Percentiles rank a stretch among this genome's conserved stretches.
Conservation (phyloP, 2,113 vertebrate genomes). For the Nesogale talazaci region DNA sequence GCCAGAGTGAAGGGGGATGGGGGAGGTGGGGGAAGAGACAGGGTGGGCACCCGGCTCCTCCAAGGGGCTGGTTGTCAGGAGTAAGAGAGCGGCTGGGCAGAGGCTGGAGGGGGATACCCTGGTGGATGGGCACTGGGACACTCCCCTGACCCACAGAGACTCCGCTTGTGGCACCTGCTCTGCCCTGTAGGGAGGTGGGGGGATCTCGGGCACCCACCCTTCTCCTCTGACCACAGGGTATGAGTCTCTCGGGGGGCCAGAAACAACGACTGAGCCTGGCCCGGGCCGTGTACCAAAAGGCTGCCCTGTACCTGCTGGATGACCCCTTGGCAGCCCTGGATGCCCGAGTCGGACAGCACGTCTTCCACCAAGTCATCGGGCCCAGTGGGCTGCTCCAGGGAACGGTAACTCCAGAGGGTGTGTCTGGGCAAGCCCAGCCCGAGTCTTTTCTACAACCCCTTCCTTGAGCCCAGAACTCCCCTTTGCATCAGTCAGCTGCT, state of each 20-base stretch:
- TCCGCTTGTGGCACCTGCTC: not conserved
- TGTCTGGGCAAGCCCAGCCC: not conserved
- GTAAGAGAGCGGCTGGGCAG: no score
- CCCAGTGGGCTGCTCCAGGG: slow-evolving; percentile 92
- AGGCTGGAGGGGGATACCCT: not conserved
- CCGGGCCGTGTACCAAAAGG: slow-evolving; percentile 93
- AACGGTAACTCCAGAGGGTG: slow-evolving; percentile 85
- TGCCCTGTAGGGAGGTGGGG: not conserved
- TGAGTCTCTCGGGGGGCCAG: slow-evolving; percentile 96
- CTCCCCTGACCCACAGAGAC: no score
- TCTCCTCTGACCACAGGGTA: slow-evolving; percentile 86
- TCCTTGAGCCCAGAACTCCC: not conserved
- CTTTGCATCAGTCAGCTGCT: not conserved
- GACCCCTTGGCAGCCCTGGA: slow-evolving; percentile 96
- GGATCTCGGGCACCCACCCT: not conserved
- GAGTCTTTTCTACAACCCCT: not conserved
- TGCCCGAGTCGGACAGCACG: slow-evolving; percentile 92
- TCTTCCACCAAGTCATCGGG: slow-evolving; percentile 95
- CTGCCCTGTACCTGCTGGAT: slow-evolving; percentile 93
- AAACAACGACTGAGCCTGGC: slow-evolving; percentile 95
- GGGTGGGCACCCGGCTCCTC: no score
- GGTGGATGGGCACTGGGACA: not conserved
- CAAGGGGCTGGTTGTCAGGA: not conserved
- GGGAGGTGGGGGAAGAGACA: not conserved
- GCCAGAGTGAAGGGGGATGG: not conserved